Conservation (phyloP, 2,797 vertebrate genomes). For the Falco naumanni region DNA sequence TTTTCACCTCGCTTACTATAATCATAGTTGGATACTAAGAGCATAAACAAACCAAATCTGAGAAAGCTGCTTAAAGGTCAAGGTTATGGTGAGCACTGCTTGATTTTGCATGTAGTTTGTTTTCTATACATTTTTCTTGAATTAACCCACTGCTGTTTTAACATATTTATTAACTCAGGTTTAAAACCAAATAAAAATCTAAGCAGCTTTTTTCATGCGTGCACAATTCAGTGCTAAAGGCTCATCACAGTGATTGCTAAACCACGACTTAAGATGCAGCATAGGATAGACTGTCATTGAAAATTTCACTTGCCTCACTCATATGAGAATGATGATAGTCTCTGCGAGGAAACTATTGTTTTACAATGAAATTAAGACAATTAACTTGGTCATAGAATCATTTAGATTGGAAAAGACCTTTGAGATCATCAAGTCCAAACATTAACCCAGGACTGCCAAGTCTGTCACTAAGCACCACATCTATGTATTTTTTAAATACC, state of each 20-base stretch:
- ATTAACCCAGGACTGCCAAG: too few relatives aligned
- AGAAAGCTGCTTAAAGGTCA: neutral
- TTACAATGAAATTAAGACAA: neutral
- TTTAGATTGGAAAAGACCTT: too few relatives aligned
- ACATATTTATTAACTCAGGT: conserved; percentile 26
- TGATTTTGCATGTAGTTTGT: neutral
- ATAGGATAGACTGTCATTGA: neutral
- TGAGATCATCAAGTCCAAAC: too few relatives aligned
- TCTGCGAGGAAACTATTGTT: neutral
- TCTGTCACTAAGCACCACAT: too few relatives aligned
- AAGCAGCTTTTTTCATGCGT: neutral
- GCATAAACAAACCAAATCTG: neutral
- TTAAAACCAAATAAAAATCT: neutral
- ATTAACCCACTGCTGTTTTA: neutral
- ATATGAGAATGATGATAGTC: neutral
- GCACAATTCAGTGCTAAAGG: neutral
- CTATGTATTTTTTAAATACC: too few relatives aligned
- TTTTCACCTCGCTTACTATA: neutral
- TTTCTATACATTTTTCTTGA: neutral
- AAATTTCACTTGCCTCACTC: neutral
- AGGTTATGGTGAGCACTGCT: neutral
- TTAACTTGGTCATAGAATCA: neutral
- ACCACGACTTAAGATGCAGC: neutral
- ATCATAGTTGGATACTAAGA: neutral
- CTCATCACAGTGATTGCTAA: neutral